A percentile compares a stretch with the other conserved stretches of the same genome.
Conservation (phyloP, 2,113 vertebrate species). For the Apus apus region DNA sequence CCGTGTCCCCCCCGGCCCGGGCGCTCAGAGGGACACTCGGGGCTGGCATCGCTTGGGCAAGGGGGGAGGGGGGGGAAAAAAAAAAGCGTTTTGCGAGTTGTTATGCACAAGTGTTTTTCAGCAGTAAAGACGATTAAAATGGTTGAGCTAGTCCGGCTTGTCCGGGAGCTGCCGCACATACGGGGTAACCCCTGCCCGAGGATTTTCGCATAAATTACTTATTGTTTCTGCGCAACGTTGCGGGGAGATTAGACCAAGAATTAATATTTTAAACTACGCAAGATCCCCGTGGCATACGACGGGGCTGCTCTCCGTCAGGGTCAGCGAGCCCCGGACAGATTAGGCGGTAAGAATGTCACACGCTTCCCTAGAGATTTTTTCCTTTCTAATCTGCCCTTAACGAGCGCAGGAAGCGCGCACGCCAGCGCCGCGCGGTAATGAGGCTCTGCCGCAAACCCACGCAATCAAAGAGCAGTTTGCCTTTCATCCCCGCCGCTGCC, state of each 20-base stretch:
- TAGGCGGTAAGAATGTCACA: constrained; percentile 31
- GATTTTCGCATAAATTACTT: constrained; percentile 23
- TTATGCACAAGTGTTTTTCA: not conserved
- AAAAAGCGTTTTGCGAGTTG: not conserved
- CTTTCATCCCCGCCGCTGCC: not conserved
- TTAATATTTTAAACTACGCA: not conserved
- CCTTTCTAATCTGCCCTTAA: constrained; percentile 34
- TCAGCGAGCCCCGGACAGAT: not conserved
- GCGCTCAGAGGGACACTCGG: too few relatives aligned
- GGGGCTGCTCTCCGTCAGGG: not conserved
- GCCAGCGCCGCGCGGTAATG: not conserved
- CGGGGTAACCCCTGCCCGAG: not conserved
- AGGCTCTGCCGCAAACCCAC: constrained; percentile 13
- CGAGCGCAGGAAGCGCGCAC: constrained; percentile 6
- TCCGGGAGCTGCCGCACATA: not conserved
- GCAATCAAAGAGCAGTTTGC: not conserved
- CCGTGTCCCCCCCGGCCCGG: not conserved
- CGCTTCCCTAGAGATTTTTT: not conserved
- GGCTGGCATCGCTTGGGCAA: not conserved
- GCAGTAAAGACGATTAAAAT: constrained; percentile 4
- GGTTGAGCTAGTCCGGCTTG: not conserved
- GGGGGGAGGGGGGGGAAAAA: not conserved
- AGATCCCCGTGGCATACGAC: not conserved
- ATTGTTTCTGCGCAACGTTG: constrained; percentile 14
- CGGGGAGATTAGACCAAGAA: not conserved